Evolutionary conservation across 2,113 vertebrate genomes (phyloP).

Genomic region (Poeciliopsis prolifica): DNA sequence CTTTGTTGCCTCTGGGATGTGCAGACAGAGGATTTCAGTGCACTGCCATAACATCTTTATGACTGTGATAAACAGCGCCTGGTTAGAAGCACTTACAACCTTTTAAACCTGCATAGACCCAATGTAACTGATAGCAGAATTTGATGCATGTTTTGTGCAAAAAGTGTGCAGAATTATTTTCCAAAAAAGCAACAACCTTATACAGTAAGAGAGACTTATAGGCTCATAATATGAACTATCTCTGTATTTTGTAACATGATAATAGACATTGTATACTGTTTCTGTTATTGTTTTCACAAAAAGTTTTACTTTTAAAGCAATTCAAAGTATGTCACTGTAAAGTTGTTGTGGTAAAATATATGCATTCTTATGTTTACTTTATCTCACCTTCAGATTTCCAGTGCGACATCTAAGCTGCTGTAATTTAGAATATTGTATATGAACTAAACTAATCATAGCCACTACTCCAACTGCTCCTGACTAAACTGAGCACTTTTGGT

Average conservation of each 20-base stretch:
- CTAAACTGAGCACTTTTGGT: too few relatives aligned
- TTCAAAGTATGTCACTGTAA: background rate
- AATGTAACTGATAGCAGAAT: background rate
- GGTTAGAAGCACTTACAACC: background rate
- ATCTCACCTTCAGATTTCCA: too few relatives aligned
- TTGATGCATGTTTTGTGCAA: background rate
- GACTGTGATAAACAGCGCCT: background rate
- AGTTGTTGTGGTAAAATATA: background rate
- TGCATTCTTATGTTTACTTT: background rate
- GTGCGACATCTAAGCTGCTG: too few relatives aligned
- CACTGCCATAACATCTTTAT: conserved; percentile 35
- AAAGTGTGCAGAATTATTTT: background rate
- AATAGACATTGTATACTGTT: background rate
- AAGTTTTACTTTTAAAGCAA: background rate
- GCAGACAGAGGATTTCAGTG: conserved; percentile 35
- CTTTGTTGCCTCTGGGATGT: conserved; percentile 33
- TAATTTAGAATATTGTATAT: background rate
- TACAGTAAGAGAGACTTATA: background rate
- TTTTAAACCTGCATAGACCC: background rate
- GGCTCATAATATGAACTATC: background rate
- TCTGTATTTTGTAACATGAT: background rate
- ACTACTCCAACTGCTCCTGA: too few relatives aligned
- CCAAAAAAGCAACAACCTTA: background rate
- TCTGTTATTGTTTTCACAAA: background rate
- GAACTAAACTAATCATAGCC: background rate